Evolutionary conservation across 2,888 invertebrate genomes (phyloP).

Genomic region (Lasius platythorax): DNA sequence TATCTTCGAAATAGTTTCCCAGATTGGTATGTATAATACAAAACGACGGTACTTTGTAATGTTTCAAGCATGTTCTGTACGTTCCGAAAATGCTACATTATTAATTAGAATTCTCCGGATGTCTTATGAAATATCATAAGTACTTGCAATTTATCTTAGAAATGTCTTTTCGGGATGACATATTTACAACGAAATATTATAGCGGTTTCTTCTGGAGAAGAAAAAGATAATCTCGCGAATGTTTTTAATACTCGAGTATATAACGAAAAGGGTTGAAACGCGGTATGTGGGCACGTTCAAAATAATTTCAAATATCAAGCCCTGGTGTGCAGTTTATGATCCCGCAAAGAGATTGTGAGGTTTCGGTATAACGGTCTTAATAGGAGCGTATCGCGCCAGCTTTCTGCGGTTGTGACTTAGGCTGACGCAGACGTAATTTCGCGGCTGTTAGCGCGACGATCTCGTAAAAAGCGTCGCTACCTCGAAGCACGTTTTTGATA

Average conservation of each 20-base stretch:
- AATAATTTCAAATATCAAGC: conserved; percentile 1
- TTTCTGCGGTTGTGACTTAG: conserved; percentile 55
- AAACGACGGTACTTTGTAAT: conserved; percentile 9
- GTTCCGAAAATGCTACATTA: conserved; percentile 20
- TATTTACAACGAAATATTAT: background rate
- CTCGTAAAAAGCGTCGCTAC: conserved; percentile 49
- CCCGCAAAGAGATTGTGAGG: conserved; percentile 37
- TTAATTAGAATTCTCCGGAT: conserved; percentile 41
- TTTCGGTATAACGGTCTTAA: conserved; percentile 21
- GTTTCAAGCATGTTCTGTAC: conserved; percentile 15
- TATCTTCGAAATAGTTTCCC: background rate
- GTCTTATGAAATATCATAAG: conserved; percentile 33
- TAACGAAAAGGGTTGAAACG: background rate
- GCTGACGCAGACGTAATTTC: conserved; percentile 59
- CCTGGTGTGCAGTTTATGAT: background rate
- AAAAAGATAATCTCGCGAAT: background rate
- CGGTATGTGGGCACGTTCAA: background rate
- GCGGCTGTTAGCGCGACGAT: conserved; percentile 48
- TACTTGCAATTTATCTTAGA: conserved; percentile 26
- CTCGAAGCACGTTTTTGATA: conserved; percentile 58
- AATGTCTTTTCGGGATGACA: conserved; percentile 2
- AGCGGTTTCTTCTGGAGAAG: background rate
- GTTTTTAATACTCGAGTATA: background rate
- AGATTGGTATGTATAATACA: background rate
- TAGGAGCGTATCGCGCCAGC: conserved; percentile 33